Base-by-base conservation (phyloP, 2,888 invertebrate genomes). In the Scrobipalpa atriplicella region DNA sequence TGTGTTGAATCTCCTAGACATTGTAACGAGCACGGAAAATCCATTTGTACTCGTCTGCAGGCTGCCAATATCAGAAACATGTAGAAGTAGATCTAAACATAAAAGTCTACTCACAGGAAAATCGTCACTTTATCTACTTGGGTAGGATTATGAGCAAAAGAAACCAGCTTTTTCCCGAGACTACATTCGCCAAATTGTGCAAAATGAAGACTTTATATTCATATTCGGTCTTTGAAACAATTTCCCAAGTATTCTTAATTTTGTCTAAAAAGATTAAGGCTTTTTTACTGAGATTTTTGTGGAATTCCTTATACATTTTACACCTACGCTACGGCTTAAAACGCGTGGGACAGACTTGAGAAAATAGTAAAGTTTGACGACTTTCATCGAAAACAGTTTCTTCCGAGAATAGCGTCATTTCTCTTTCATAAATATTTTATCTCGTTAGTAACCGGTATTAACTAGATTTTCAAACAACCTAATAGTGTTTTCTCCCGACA, bases 41-140 rank as follows among this genome's bases (percentile, higher is more conserved):
- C 58, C 38, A 58, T 58, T 58, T 58, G 38, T 38, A 29, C 38
- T 16, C 38, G 58, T 36, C 58, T 58, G 2, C 16, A 38, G 38
- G 58, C 38, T 58, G 58, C 29, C 58, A 58, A 58, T 58, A 58
- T 13, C 47, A 47, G 47, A 47, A 47, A 47, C 47, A 47, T 16
- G n/a, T 47, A 16, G n/a, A 16, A 47, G 16, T 38, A 58, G 29
- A 36, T 16, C 58, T 36, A 58, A 38, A 58, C 16, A 36, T 58
- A 38, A 58, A 58, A 58, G n/a, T 38, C 36, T 36, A 58, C 38
- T 16, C n/a, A n/a, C 13, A 29, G 36, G 36, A 52, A 52, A 52
- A 58, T 58, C 21, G 10, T 6, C 58, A 36, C 29, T 58, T 58
- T 58, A 21, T 21, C 11, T 10, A 21, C 18, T 19, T 54, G 11